phyloP scores from a whole-genome alignment of 2,113 vertebrate genomes.

The Mirza zaza region DNA sequence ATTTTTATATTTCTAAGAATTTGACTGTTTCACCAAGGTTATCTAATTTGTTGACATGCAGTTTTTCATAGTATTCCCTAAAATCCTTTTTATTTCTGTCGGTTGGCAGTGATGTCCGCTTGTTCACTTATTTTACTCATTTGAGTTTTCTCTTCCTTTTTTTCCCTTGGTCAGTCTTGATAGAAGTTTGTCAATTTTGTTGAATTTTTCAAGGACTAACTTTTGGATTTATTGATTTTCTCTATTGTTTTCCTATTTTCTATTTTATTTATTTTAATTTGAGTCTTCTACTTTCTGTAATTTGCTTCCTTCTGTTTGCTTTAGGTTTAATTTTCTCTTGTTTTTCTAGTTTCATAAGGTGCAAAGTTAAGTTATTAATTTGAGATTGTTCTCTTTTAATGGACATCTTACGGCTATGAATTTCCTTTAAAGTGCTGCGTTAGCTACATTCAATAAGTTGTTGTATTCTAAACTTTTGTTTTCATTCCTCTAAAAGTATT shows the following conservation, averaged over 20 bases:
- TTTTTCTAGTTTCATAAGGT: neutral
- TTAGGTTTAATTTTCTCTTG: neutral
- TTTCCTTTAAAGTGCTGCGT: neutral
- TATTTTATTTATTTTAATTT: neutral
- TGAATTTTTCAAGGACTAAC: neutral
- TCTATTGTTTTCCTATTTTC: neutral
- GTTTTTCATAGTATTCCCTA: neutral
- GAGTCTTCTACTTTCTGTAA: neutral
- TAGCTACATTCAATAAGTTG: neutral
- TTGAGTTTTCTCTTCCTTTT: neutral
- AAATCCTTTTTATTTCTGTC: neutral
- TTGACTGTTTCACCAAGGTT: neutral
- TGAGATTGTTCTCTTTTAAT: neutral
- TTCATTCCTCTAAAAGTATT: neutral
- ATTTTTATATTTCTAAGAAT: neutral
- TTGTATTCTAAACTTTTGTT: neutral
- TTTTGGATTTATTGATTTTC: neutral
- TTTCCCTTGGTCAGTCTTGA: neutral
- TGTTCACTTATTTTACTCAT: neutral
- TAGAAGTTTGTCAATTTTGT: neutral
- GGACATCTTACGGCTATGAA: neutral
- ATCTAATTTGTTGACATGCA: neutral
- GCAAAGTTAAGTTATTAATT: neutral
- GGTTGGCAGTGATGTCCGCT: neutral
- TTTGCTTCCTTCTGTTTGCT: neutral